A percentile compares a stretch with the other conserved stretches of the same genome.
Conservation (phyloP, 2,797 vertebrate genomes). For the Agapornis canus region DNA sequence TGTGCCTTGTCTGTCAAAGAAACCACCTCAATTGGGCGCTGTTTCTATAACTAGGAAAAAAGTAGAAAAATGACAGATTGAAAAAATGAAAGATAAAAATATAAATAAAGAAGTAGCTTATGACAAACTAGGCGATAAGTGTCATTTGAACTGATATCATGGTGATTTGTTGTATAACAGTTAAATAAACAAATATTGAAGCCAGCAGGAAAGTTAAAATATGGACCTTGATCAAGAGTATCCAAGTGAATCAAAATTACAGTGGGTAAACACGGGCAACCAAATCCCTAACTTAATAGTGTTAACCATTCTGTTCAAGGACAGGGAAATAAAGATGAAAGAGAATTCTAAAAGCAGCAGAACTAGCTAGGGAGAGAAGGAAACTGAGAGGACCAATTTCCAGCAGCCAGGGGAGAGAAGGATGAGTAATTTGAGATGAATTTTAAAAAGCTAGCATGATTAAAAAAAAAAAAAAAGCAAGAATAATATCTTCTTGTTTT, state of each 20-base stretch:
- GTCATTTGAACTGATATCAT: background rate
- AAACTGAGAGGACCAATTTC: background rate
- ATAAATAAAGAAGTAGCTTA: background rate
- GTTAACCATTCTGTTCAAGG: background rate
- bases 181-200: background rate
- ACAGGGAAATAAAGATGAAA: background rate
- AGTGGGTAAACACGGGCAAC: background rate
- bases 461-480: background rate
- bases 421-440: background rate
- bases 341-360: background rate
- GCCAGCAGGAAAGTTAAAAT: background rate
- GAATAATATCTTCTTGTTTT: background rate
- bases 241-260: background rate
- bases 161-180: background rate
- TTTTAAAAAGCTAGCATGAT: background rate
- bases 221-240: background rate
- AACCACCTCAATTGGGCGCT: background rate
- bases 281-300: background rate
- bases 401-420: background rate
- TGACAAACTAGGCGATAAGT: background rate
- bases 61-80: background rate
- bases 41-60: background rate
- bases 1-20: background rate
- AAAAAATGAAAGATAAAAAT: background rate
- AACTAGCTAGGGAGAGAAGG: background rate